Percentiles rank a stretch among this genome's conserved stretches.
Evolutionary conservation across 2,888 invertebrate genomes (phyloP).

Genomic region (Hylaea fasciaria): DNA sequence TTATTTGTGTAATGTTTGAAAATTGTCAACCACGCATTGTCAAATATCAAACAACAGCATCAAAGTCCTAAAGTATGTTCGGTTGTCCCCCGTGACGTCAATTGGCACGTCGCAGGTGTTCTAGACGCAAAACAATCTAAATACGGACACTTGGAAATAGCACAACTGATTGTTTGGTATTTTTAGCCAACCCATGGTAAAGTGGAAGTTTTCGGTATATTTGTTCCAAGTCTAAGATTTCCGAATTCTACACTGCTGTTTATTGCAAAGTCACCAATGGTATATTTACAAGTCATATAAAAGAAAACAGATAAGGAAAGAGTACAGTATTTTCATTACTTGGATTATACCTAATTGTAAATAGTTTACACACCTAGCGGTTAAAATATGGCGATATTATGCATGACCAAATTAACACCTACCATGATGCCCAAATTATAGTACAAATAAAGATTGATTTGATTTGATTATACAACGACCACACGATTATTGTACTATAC

Average conservation of each 20-base stretch:
- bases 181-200: conserved; percentile 13
- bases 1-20: background rate
- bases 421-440: too few relatives aligned
- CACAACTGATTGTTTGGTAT: conserved; percentile 24
- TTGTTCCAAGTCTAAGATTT: background rate
- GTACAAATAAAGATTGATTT: too few relatives aligned
- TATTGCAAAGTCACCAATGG: too few relatives aligned
- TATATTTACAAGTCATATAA: too few relatives aligned
- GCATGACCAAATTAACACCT: too few relatives aligned
- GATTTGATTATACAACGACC: too few relatives aligned
- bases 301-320: too few relatives aligned
- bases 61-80: conserved; percentile 36
- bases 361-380: too few relatives aligned
- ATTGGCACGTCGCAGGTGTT: conserved; percentile 44
- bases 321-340: too few relatives aligned
- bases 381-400: too few relatives aligned
- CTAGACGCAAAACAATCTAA: conserved; percentile 39
- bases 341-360: too few relatives aligned
- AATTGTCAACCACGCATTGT: conserved; percentile 9
- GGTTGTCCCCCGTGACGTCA: conserved; percentile 38
- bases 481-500: too few relatives aligned
- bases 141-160: conserved; percentile 31
- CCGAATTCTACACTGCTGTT: background rate
- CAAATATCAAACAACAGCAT: conserved; percentile 33
- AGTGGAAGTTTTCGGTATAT: background rate